A percentile compares a stretch with the other conserved stretches of the same genome.
phyloP scores from a whole-genome alignment of 2,888 invertebrate species.

The Theodoxus fluviatilis region DNA sequence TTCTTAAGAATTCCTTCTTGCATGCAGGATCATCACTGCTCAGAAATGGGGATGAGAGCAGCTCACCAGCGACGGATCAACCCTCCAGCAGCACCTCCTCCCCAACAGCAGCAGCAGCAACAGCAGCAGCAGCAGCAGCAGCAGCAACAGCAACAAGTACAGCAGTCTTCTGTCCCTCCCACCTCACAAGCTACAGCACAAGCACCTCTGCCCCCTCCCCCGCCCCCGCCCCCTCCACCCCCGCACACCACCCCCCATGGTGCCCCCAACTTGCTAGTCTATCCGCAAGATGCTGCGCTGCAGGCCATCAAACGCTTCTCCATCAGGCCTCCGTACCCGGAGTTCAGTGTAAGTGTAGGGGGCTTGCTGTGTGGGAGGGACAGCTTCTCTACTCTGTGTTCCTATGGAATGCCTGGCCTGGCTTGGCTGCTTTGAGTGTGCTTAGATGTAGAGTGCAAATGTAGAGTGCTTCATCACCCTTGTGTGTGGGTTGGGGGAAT shows the following conservation, averaged over 20 bases:
- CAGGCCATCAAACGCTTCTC: constrained; percentile 97
- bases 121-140: constrained; percentile 28
- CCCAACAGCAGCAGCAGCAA: constrained; percentile 40
- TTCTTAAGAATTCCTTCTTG: constrained; percentile 22
- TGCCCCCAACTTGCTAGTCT: constrained; percentile 76
- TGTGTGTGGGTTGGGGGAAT: too few species aligned
- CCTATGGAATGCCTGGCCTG: too few species aligned
- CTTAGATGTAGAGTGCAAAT: too few species aligned
- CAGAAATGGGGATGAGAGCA: constrained; percentile 75
- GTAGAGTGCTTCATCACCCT: too few species aligned
- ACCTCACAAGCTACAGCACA: constrained; percentile 28
- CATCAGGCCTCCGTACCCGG: constrained; percentile 67
- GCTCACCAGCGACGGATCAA: constrained; percentile 74
- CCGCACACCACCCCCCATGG: constrained; percentile 40
- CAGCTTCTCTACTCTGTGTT: too few species aligned
- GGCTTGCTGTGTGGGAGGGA: too few species aligned
- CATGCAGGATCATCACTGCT: constrained; percentile 85
- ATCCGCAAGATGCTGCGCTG: constrained; percentile 92
- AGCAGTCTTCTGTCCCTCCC: constrained; percentile 63
- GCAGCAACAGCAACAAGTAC: constrained; percentile 32
- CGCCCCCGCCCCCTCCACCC: constrained; percentile 32
- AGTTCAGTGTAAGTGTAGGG: constrained; percentile 60
- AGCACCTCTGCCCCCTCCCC: constrained; percentile 64
- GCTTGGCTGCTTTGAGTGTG: too few species aligned
- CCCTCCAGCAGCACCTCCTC: constrained; percentile 69